Evolutionary conservation across 2,113 vertebrate genomes (phyloP).

Genomic region (Tor tambroides): DNA sequence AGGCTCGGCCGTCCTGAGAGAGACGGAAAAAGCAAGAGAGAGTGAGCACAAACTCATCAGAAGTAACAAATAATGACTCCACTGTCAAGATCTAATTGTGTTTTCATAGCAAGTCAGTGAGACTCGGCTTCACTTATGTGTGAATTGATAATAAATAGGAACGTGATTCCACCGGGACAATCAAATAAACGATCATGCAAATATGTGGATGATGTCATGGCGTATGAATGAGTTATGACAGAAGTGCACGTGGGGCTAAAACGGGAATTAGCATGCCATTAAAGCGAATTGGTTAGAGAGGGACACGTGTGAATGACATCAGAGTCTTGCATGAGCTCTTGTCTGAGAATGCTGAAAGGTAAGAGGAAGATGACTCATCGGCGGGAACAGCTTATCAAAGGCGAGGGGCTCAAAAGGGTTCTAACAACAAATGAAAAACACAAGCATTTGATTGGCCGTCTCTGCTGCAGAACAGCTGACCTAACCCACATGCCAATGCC

Average conservation of each 20-base stretch:
- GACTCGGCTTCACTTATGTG: constrained; percentile 8
- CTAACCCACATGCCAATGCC: constrained; percentile 18
- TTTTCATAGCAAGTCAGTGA: not conserved
- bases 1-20: constrained; percentile 88
- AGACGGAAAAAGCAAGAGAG: constrained; percentile 56
- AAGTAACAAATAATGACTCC: not conserved
- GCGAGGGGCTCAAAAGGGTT: not conserved
- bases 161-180: not conserved
- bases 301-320: constrained; percentile 33
- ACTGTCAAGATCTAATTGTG: constrained; percentile 18
- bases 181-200: constrained; percentile 15
- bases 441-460: constrained; percentile 4
- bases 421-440: constrained; percentile 55
- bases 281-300: constrained; percentile 16
- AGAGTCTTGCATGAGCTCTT: constrained; percentile 6
- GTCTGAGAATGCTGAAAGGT: constrained; percentile 16
- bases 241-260: not conserved
- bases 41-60: constrained; percentile 51
- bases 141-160: constrained; percentile 7
- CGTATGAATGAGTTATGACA: constrained; percentile 32
- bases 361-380: constrained; percentile 44
- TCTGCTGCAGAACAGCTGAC: not conserved
- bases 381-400: constrained; percentile 37
- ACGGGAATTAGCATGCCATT: constrained; percentile 21
- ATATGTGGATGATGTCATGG: constrained; percentile 42